phyloP scores from a whole-genome alignment of 37 sponge, comb jelly and placozoan species.

The Hormiphora californensis region DNA sequence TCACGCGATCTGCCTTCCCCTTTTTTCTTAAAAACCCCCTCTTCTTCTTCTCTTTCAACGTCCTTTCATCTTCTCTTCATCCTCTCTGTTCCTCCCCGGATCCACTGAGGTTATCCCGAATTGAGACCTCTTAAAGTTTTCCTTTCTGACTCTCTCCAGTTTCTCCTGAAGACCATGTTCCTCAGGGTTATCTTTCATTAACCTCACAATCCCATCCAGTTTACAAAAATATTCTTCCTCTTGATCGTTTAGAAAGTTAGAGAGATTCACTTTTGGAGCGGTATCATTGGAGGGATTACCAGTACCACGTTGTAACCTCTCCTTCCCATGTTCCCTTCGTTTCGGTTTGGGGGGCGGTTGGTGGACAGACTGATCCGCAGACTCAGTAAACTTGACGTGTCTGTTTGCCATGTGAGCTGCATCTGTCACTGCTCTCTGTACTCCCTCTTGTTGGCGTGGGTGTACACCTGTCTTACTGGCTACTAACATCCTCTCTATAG shows the following conservation, averaged over 20 bases:
- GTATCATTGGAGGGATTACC: neutral
- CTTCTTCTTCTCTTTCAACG: too few relatives aligned
- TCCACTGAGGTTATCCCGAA: slow-evolving; percentile 32
- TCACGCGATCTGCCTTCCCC: too few relatives aligned
- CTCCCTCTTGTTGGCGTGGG: neutral
- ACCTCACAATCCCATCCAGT: slow-evolving; percentile 13
- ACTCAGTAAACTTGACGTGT: neutral
- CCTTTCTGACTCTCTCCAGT: neutral
- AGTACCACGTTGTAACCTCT: too few relatives aligned
- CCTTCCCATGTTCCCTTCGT: too few relatives aligned
- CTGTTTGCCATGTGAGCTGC: neutral
- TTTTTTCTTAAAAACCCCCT: too few relatives aligned
- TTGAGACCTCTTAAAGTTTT: neutral
- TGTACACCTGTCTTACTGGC: slow-evolving; percentile 20
- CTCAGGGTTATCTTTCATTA: neutral
- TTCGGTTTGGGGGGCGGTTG: slow-evolving; percentile 38
- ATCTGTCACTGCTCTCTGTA: neutral
- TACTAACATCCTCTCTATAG: slow-evolving; percentile 1
- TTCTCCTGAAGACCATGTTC: neutral
- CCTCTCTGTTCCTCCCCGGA: slow-evolving; percentile 13
- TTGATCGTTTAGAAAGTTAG: neutral
- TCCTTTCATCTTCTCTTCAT: neutral
- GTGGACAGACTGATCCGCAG: neutral
- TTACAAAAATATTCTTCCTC: slow-evolving; percentile 33
- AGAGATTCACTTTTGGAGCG: neutral